Conservation (phyloP, 2,888 invertebrate species). For the Caenorhabditis doughertyi region DNA sequence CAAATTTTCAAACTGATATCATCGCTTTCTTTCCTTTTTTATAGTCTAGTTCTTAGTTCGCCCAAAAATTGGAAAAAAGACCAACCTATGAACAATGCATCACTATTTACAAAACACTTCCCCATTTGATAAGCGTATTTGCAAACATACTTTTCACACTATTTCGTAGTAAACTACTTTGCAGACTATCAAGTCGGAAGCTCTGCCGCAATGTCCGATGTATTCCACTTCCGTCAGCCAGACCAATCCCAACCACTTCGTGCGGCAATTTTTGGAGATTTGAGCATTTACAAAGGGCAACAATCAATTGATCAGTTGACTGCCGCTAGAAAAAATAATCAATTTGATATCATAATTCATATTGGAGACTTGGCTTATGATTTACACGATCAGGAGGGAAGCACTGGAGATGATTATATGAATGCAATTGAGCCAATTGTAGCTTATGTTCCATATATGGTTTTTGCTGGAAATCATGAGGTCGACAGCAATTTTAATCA, state of each 20-base stretch:
- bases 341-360: slow-evolving; percentile 82
- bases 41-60: neutral
- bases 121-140: neutral
- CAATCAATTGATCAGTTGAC: slow-evolving; percentile 89
- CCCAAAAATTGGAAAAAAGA: neutral
- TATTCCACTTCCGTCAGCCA: slow-evolving; percentile 72
- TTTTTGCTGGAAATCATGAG: slow-evolving; percentile 87
- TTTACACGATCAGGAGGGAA: slow-evolving; percentile 89
- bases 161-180: neutral
- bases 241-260: slow-evolving; percentile 68
- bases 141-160: no score
- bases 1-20: neutral
- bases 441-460: slow-evolving; percentile 88
- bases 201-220: slow-evolving; percentile 66
- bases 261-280: slow-evolving; percentile 92
- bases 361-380: slow-evolving; percentile 95
- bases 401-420: slow-evolving; percentile 85
- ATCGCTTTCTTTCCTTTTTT: neutral
- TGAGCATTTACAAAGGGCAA: slow-evolving; percentile 94
- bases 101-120: neutral
- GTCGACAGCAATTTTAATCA: slow-evolving; percentile 92
- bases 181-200: slow-evolving; percentile 78
- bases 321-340: slow-evolving; percentile 89
- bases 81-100: neutral
- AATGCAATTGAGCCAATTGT: slow-evolving; percentile 63